A percentile compares a stretch with the other conserved stretches of the same genome.
phyloP scores from a whole-genome alignment of 2,797 vertebrate genomes.

The Natrix natrix region DNA sequence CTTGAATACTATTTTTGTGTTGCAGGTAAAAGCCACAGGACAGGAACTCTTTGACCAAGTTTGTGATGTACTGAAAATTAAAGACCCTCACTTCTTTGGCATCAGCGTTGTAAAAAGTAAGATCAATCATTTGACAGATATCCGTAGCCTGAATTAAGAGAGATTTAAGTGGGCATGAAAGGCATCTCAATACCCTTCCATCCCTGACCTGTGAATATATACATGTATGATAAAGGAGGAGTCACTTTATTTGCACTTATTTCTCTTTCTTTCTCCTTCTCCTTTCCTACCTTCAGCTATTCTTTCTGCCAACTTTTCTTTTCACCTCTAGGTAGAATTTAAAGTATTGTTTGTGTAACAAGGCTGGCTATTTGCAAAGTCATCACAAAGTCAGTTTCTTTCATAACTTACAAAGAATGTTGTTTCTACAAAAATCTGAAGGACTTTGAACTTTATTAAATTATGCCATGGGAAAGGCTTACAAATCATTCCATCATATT shows the following conservation, averaged over 20 bases:
- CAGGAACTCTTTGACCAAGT: slow-evolving; percentile 83
- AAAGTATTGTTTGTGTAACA: slow-evolving; percentile 35
- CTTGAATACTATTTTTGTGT: slow-evolving; percentile 13
- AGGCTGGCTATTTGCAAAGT: slow-evolving; percentile 35
- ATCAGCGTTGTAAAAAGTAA: slow-evolving; percentile 88
- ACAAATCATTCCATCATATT: fast-evolving
- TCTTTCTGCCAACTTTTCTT: slow-evolving; percentile 31
- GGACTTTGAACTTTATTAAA: slow-evolving; percentile 7
- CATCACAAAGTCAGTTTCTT: slow-evolving; percentile 12
- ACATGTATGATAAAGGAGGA: slow-evolving; percentile 46
- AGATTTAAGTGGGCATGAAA: slow-evolving; percentile 53
- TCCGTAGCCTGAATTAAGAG: slow-evolving; percentile 39
- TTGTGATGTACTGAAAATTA: slow-evolving; percentile 78
- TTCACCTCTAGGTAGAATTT: slow-evolving; percentile 20
- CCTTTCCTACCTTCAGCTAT: neutral
- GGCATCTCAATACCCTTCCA: slow-evolving; percentile 54
- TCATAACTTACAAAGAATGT: neutral
- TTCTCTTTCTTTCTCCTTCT: neutral
- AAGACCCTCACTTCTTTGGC: slow-evolving; percentile 87
- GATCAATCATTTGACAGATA: slow-evolving; percentile 51
- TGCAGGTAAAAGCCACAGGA: slow-evolving; percentile 84
- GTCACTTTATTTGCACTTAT: neutral
- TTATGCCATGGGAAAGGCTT: neutral
- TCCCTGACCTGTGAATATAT: slow-evolving; percentile 58
- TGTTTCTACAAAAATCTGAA: slow-evolving; percentile 1